These are phyloP conservation scores for Myopa testacea DNA, from an alignment of 2,888 invertebrate species.

Conservation along the genomic window DNA sequence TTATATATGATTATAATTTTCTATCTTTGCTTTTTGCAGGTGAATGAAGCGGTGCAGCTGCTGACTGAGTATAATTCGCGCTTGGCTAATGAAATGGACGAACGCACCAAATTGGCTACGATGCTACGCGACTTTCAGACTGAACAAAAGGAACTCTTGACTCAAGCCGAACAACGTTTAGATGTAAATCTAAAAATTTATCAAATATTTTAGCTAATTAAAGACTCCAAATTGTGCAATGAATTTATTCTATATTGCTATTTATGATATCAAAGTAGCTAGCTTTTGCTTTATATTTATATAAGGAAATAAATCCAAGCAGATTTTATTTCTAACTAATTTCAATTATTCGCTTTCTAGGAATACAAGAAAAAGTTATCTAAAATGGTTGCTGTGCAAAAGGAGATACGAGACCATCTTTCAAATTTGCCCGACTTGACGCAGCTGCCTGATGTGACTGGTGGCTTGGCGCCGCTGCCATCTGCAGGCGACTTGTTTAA, in stretches of 20 bases:
- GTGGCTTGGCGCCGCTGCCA: constrained; percentile 91
- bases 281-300: background rate
- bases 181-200: constrained; percentile 73
- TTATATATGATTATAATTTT: background rate
- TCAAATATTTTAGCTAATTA: constrained; percentile 9
- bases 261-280: too few relatives aligned
- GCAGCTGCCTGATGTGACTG: constrained; percentile 90
- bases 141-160: constrained; percentile 86
- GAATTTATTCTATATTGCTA: too few relatives aligned
- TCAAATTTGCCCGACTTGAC: constrained; percentile 94
- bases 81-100: constrained; percentile 88
- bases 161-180: constrained; percentile 86
- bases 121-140: constrained; percentile 91
- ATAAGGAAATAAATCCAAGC: background rate
- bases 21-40: constrained; percentile 51
- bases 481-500: constrained; percentile 96
- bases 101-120: constrained; percentile 84
- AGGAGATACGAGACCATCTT: constrained; percentile 92
- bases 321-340: background rate
- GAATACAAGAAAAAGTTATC: constrained; percentile 91
- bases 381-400: constrained; percentile 86
- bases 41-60: constrained; percentile 85
- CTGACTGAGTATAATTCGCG: constrained; percentile 91
- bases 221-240: background rate
- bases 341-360: constrained; percentile 70